Evolutionary conservation across 2,797 vertebrate genomes (phyloP).

Genomic region (Liasis olivaceus): DNA sequence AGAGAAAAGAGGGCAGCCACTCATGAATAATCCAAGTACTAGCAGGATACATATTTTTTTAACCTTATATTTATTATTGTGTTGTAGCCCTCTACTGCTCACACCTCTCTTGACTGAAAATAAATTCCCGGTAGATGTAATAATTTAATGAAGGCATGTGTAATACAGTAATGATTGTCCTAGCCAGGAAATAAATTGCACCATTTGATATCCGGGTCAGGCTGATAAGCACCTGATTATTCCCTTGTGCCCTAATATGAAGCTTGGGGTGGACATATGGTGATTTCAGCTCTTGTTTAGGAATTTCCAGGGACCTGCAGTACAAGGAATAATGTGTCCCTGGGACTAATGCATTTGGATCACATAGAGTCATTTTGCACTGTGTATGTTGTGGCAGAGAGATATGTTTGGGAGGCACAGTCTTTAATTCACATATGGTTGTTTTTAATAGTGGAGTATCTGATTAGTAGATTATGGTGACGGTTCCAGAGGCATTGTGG

Average conservation of each 20-base stretch:
- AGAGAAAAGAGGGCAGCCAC: constrained; percentile 33
- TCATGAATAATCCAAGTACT: constrained; percentile 20
- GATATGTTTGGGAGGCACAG: too few species aligned
- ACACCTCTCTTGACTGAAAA: constrained; percentile 15
- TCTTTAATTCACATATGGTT: background rate
- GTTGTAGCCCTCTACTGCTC: constrained; percentile 8
- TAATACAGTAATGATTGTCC: background rate
- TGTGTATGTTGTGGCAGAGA: background rate
- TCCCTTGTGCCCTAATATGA: background rate
- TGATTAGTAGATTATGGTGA: background rate
- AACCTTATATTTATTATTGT: constrained; percentile 3
- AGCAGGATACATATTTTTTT: background rate
- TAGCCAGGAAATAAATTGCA: background rate
- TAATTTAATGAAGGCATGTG: background rate
- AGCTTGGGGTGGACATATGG: background rate
- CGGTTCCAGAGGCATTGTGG: background rate
- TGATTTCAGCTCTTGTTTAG: background rate
- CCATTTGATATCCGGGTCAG: background rate
- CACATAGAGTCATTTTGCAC: background rate
- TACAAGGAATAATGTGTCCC: background rate
- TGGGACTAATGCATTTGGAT: background rate
- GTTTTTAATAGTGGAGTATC: background rate
- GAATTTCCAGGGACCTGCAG: background rate
- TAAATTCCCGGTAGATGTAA: constrained; percentile 13
- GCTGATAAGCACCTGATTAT: background rate